Conservation (phyloP, 1,140 invertebrate species). For the Cyclargus thomasi region DNA sequence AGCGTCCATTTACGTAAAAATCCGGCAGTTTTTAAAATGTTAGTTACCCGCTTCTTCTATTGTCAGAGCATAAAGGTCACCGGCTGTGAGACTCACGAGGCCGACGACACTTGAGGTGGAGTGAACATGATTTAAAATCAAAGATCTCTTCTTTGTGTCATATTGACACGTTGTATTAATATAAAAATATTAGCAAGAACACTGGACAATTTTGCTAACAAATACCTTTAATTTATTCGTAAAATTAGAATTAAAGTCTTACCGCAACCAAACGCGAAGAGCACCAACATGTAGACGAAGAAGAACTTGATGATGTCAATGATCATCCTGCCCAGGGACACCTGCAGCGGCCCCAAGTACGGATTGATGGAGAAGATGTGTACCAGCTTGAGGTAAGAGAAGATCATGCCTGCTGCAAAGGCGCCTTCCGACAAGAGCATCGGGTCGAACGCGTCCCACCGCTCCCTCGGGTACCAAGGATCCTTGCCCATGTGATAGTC, state of each 20-base stretch:
- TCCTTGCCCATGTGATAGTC: conserved; percentile 83
- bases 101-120: no score
- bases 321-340: conserved; percentile 93
- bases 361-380: conserved; percentile 97
- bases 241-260: conserved; percentile 32
- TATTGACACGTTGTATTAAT: no score
- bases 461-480: conserved; percentile 88
- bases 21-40: no score
- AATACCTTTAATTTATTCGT: no score
- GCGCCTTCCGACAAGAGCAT: conserved; percentile 95
- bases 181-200: no score
- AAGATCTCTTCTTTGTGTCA: no score
- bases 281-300: conserved; percentile 92
- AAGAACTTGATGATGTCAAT: conserved; percentile 96
- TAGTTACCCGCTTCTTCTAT: no score
- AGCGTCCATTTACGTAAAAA: no score
- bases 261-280: conserved; percentile 94
- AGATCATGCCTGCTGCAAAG: conserved; percentile 96
- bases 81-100: no score
- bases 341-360: conserved; percentile 90
- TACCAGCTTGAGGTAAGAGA: conserved; percentile 94
- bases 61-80: no score
- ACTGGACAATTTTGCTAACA: no score
- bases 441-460: conserved; percentile 95
- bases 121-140: no score